Evolutionary conservation across 2,888 invertebrate genomes (phyloP).

Genomic region (Syrista parreyssii): DNA sequence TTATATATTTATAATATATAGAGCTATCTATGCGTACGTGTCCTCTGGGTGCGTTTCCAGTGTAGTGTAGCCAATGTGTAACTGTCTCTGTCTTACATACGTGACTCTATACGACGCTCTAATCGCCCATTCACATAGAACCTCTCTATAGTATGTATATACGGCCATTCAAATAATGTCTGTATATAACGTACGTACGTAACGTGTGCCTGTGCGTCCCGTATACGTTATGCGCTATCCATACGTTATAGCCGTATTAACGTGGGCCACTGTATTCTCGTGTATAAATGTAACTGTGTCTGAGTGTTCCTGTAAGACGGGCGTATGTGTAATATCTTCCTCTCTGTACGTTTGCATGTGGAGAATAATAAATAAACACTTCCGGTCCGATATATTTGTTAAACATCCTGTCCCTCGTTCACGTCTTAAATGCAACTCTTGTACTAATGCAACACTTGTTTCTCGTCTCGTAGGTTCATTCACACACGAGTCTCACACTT

Average conservation of each 20-base stretch:
- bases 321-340: too few relatives aligned
- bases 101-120: too few relatives aligned
- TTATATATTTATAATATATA: conserved; percentile 47
- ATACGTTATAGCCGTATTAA: conserved; percentile 28
- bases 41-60: neutral
- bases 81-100: too few relatives aligned
- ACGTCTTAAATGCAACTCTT: conserved; percentile 64
- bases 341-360: conserved; percentile 28
- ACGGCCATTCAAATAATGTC: too few relatives aligned
- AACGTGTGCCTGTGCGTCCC: too few relatives aligned
- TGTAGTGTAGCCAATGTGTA: too few relatives aligned
- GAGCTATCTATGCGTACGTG: conserved; percentile 56
- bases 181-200: too few relatives aligned
- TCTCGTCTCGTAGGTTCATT: neutral
- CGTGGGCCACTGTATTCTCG: conserved; percentile 7
- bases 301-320: too few relatives aligned
- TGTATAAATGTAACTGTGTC: neutral
- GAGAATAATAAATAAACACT: conserved; percentile 53
- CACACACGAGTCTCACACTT: neutral
- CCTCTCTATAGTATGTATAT: too few relatives aligned
- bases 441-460: conserved; percentile 58
- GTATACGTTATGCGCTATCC: too few relatives aligned
- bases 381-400: conserved; percentile 36
- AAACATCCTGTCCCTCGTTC: conserved; percentile 33
- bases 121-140: too few relatives aligned